phyloP scores from a whole-genome alignment of 2,888 invertebrate genomes.

The Ormyrus thymus region DNA sequence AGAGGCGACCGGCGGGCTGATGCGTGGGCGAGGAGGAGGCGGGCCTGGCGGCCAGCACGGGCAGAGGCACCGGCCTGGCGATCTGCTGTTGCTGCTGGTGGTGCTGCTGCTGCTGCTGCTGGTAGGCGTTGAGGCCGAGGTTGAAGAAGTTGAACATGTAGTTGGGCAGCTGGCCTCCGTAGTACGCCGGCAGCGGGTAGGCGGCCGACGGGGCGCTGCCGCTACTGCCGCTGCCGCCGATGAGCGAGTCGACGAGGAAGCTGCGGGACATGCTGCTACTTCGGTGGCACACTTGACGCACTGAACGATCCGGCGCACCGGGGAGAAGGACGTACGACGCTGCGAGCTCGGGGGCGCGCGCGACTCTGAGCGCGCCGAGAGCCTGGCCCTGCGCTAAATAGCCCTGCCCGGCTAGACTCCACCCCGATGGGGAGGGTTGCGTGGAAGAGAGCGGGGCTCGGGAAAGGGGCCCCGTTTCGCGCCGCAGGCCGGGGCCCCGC shows the following conservation, averaged over 20 bases:
- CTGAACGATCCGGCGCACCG: not conserved
- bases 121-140: conserved; percentile 64
- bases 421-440: conserved; percentile 69
- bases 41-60: not conserved
- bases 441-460: conserved; percentile 44
- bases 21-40: conserved; percentile 62
- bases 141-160: conserved; percentile 74
- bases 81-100: conserved; percentile 62
- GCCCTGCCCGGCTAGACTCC: conserved; percentile 66
- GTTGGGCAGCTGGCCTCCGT: conserved; percentile 74
- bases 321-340: not conserved
- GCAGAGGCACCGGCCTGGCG: conserved; percentile 67
- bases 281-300: conserved; percentile 2
- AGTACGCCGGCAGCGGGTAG: conserved; percentile 69
- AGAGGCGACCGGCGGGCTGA: conserved; percentile 58
- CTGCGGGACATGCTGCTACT: conserved; percentile 84
- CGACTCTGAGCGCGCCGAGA: conserved; percentile 16
- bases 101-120: conserved; percentile 63
- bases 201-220: conserved; percentile 74
- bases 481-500: conserved; percentile 65
- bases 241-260: conserved; percentile 87
- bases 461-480: conserved; percentile 62
- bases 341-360: conserved; percentile 14
- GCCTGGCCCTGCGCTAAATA: conserved; percentile 25
- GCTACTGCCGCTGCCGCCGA: conserved; percentile 79